Conservation (phyloP, 2,113 vertebrate species). For the Semicossyphus pulcher region DNA sequence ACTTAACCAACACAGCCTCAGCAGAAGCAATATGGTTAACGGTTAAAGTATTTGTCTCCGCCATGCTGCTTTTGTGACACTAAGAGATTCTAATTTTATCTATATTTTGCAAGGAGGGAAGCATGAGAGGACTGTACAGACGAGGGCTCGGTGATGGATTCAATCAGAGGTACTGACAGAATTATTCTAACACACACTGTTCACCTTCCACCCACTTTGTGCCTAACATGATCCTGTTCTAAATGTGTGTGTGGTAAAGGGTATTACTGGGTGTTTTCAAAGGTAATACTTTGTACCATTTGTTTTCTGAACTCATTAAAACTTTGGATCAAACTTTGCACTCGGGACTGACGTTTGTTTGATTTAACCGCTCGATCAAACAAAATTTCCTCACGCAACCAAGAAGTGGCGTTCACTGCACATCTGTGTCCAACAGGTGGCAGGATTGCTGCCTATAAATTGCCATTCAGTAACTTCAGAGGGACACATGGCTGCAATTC, state of each 20-base stretch:
- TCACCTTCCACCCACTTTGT: slow-evolving; percentile 77
- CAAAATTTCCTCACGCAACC: no score
- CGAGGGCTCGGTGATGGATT: slow-evolving; percentile 38
- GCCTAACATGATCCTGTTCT: slow-evolving; percentile 75
- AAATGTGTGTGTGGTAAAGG: slow-evolving; percentile 51
- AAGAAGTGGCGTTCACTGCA: background rate
- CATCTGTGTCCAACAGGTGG: slow-evolving; percentile 47
- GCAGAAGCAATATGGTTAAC: slow-evolving; percentile 16
- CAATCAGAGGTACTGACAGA: slow-evolving; percentile 54
- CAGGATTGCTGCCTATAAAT: slow-evolving; percentile 16
- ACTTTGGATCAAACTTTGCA: slow-evolving; percentile 64
- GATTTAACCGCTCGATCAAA: background rate
- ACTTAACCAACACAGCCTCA: slow-evolving; percentile 39
- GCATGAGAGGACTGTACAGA: slow-evolving; percentile 63
- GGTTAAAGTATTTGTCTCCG: slow-evolving; percentile 24
- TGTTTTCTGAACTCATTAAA: slow-evolving; percentile 81
- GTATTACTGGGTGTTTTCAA: slow-evolving; percentile 57
- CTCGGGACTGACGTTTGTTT: slow-evolving; percentile 8
- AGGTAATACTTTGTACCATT: slow-evolving; percentile 76
- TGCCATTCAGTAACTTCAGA: background rate
- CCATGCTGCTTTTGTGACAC: slow-evolving; percentile 44
- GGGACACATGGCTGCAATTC: background rate
- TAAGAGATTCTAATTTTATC: slow-evolving; percentile 11
- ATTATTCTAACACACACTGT: slow-evolving; percentile 40
- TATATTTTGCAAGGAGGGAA: slow-evolving; percentile 48